phyloP scores from a whole-genome alignment of 2,888 invertebrate species.

The Priocnemis perturbator region DNA sequence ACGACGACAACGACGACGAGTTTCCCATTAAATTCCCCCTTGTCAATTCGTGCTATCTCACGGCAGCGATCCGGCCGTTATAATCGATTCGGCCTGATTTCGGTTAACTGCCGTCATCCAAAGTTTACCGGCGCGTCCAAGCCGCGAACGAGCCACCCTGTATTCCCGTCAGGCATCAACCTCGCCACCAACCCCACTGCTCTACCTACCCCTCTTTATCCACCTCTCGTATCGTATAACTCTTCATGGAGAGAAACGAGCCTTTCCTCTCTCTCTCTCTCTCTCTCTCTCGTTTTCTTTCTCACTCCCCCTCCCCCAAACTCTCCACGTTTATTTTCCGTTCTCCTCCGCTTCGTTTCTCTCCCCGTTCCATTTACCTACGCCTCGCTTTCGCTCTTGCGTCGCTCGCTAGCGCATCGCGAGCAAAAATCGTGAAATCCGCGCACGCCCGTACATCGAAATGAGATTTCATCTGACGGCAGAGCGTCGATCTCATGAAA shows the following conservation, averaged over 20 bases:
- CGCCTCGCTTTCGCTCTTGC: background rate
- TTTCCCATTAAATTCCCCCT: constrained; percentile 63
- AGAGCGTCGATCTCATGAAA: constrained; percentile 13
- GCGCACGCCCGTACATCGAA: constrained; percentile 14
- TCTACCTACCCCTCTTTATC: constrained; percentile 1
- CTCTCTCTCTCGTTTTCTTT: background rate
- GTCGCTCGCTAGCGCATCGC: background rate
- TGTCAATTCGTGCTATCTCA: constrained; percentile 66
- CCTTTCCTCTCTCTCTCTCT: background rate
- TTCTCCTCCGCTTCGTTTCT: background rate
- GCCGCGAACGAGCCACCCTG: constrained; percentile 48
- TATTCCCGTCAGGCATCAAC: constrained; percentile 53
- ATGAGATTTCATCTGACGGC: constrained; percentile 17
- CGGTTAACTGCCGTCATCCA: constrained; percentile 68
- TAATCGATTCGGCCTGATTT: constrained; percentile 70
- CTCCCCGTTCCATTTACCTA: background rate
- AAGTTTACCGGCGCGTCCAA: constrained; percentile 61
- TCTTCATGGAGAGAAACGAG: too few species aligned
- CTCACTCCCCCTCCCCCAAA: background rate
- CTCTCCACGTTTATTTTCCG: constrained; percentile 1
- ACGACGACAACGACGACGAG: constrained; percentile 32
- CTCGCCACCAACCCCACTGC: constrained; percentile 26
- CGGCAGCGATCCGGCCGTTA: constrained; percentile 65
- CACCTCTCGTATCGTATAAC: too few species aligned
- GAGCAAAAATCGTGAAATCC: constrained; percentile 15